A percentile compares a stretch with the other conserved stretches of the same genome.
phyloP scores from a whole-genome alignment of 2,888 invertebrate genomes.

The Sesia apiformis region DNA sequence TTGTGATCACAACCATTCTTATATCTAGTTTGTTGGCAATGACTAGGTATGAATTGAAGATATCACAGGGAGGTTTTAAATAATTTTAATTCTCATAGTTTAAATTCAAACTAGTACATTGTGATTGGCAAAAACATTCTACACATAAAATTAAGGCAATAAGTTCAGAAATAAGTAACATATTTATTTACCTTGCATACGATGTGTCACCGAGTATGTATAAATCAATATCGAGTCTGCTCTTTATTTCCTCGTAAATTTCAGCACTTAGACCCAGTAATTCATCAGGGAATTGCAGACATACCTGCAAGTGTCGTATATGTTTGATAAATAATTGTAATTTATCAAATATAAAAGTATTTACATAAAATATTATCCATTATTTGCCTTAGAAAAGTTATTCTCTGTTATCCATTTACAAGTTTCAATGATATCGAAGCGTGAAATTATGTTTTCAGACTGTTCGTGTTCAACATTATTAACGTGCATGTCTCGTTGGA shows the following conservation, averaged over 20 bases:
- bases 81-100: too few species aligned
- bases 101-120: too few species aligned
- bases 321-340: conserved; percentile 2
- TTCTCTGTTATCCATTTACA: conserved; percentile 81
- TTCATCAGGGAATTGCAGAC: conserved; percentile 93
- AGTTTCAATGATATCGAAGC: conserved; percentile 77
- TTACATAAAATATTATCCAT: not conserved
- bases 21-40: too few species aligned
- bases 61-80: too few species aligned
- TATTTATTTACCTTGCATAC: conserved; percentile 81
- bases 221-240: conserved; percentile 65
- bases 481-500: conserved; percentile 59
- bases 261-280: conserved; percentile 80
- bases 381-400: conserved; percentile 77
- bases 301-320: conserved; percentile 75
- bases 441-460: conserved; percentile 42
- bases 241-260: conserved; percentile 76
- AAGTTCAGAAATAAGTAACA: not conserved
- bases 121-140: too few species aligned
- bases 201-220: conserved; percentile 93
- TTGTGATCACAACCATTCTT: too few species aligned
- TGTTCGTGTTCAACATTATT: conserved; percentile 13
- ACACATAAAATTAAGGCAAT: too few species aligned
- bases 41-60: too few species aligned
- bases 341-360: not conserved